phyloP scores from a whole-genome alignment of 1,140 invertebrate species.

The Artemia franciscana region DNA sequence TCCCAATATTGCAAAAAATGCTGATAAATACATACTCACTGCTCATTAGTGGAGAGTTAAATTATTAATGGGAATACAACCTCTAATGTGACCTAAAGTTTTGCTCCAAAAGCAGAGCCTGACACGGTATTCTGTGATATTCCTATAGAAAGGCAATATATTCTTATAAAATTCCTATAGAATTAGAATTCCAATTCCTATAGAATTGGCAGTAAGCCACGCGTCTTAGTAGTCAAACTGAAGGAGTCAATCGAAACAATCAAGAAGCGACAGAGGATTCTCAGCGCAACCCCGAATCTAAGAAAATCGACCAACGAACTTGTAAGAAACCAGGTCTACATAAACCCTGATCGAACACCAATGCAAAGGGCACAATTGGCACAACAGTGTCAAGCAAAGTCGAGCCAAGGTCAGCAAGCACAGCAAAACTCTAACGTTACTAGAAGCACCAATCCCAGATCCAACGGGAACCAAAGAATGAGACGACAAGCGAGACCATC shows the following conservation, averaged over 20 bases:
- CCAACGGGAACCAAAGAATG: not conserved
- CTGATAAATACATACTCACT: no score
- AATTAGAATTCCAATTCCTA: no score
- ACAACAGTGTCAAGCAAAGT: not conserved
- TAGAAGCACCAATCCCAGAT: not conserved
- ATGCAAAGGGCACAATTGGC: not conserved
- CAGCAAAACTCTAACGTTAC: not conserved
- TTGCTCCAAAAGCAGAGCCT: no score
- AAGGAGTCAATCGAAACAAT: not conserved
- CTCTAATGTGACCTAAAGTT: no score
- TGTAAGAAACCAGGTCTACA: constrained; percentile 2
- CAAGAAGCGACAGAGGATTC: not conserved
- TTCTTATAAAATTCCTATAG: no score
- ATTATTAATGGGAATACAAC: no score
- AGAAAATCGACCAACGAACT: not conserved
- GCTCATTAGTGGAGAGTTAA: no score
- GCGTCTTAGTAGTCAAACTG: no score
- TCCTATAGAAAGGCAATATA: no score
- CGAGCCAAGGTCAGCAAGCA: not conserved
- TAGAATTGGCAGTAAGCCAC: no score
- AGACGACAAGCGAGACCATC: not conserved
- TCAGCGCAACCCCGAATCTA: constrained; percentile 1
- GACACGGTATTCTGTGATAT: no score
- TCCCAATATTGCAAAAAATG: no score
- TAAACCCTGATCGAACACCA: constrained; percentile 3